phyloP scores from a whole-genome alignment of 2,797 vertebrate genomes.

The Neosilurus hyrtlii region DNA sequence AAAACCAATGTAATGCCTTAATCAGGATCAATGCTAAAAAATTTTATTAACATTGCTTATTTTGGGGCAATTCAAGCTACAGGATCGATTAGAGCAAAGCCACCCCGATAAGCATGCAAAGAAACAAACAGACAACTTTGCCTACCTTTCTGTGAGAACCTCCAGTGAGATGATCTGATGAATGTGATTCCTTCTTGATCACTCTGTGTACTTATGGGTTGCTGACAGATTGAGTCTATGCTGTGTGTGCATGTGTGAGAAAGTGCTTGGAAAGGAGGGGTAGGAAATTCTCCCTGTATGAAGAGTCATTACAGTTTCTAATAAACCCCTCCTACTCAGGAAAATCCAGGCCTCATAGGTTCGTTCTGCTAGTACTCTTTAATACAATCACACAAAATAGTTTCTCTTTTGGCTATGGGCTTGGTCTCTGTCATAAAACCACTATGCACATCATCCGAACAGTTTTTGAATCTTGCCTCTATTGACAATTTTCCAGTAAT shows the following conservation, averaged over 20 bases:
- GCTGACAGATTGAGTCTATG: conserved; percentile 12
- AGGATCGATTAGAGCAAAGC: background rate
- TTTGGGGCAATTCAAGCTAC: background rate
- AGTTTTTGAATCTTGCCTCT: background rate
- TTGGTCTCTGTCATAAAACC: background rate
- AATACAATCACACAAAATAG: background rate
- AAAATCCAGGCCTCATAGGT: background rate
- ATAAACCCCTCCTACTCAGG: conserved; percentile 26
- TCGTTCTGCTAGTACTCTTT: background rate
- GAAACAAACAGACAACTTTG: conserved; percentile 2
- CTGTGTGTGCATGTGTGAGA: conserved; percentile 33
- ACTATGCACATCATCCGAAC: background rate
- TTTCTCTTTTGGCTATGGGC: background rate
- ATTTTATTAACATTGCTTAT: background rate
- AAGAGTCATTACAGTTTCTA: conserved; percentile 7
- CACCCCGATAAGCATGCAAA: conserved; percentile 1
- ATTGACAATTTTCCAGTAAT: background rate
- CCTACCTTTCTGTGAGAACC: conserved; percentile 52
- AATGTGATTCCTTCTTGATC: conserved; percentile 58
- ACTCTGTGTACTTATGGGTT: conserved; percentile 29
- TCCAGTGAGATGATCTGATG: conserved; percentile 52
- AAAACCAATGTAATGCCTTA: too few species aligned
- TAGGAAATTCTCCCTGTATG: conserved; percentile 10
- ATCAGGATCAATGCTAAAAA: background rate
- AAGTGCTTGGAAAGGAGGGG: conserved; percentile 33